Evolutionary conservation across 1,140 invertebrate genomes (phyloP).

Genomic region (Ruditapes philippinarum): DNA sequence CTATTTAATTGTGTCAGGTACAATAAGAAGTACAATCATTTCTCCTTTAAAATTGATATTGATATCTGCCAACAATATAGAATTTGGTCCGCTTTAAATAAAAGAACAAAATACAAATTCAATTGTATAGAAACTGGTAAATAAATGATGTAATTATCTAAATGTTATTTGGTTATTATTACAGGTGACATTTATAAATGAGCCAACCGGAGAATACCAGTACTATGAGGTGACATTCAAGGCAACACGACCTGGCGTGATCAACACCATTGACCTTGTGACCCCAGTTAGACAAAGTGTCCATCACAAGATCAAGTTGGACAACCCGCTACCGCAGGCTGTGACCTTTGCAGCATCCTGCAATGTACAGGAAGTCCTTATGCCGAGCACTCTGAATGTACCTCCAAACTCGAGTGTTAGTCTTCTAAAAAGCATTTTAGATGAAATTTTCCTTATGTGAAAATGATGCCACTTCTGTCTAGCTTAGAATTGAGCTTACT

Average conservation of each 20-base stretch:
- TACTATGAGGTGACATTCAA: slow-evolving; percentile 85
- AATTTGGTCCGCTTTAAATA: too few relatives aligned
- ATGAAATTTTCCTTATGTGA: too few relatives aligned
- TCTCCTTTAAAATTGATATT: too few relatives aligned
- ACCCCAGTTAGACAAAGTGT: slow-evolving; percentile 85
- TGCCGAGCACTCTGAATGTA: slow-evolving; percentile 82
- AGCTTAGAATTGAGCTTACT: too few relatives aligned
- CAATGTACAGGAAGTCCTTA: slow-evolving; percentile 82
- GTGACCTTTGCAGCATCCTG: slow-evolving; percentile 81
- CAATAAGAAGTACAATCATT: too few relatives aligned
- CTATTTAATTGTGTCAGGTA: too few relatives aligned
- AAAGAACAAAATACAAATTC: too few relatives aligned
- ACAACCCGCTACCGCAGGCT: slow-evolving; percentile 84
- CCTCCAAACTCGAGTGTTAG: slow-evolving; percentile 83
- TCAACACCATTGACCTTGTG: slow-evolving; percentile 82
- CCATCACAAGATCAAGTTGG: slow-evolving; percentile 81
- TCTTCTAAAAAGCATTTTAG: neutral
- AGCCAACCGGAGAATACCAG: slow-evolving; percentile 85
- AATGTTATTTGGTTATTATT: too few relatives aligned
- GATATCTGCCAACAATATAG: too few relatives aligned
- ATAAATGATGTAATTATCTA: too few relatives aligned
- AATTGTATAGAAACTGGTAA: too few relatives aligned
- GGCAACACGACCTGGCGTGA: slow-evolving; percentile 82
- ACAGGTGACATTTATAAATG: slow-evolving; percentile 86
- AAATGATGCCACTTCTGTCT: too few relatives aligned